Conservation (phyloP, 37 sponge, comb jelly and placozoan genomes). For the Cladorhizidae sp. region DNA sequence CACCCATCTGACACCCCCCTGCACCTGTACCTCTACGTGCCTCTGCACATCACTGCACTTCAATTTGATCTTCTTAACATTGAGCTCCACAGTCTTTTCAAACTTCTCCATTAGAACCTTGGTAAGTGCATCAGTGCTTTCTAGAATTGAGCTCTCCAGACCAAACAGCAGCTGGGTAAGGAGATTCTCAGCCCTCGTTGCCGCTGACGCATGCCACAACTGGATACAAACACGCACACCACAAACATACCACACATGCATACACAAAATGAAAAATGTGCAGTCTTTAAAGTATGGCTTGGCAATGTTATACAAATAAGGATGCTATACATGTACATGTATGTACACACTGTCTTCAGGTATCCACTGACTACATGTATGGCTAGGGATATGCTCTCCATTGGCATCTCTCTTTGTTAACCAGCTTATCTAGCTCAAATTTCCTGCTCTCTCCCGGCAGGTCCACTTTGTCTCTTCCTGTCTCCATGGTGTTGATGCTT, state of each 20-base stretch:
- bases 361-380: no score
- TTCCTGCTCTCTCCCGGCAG: no score
- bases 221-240: background rate
- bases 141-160: constrained; percentile 40
- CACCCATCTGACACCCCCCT: background rate
- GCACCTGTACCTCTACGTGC: constrained; percentile 40
- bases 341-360: no score
- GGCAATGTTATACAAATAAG: background rate
- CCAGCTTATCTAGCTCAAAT: no score
- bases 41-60: constrained; percentile 77
- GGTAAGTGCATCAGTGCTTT: constrained; percentile 21
- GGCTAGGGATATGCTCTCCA: no score
- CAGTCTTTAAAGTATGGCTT: no score
- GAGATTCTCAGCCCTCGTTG: constrained; percentile 42
- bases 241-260: background rate
- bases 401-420: no score
- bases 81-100: constrained; percentile 58
- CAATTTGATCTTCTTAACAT: constrained; percentile 74
- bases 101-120: constrained; percentile 55
- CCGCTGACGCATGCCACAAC: constrained; percentile 66
- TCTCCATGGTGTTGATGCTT: no score
- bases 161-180: constrained; percentile 81
- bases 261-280: background rate
- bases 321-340: background rate
- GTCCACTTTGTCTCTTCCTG: no score